A percentile compares a stretch with the other conserved stretches of the same genome.
These are phyloP conservation scores for Sitta carolinensis DNA, from an alignment of 2,797 vertebrate genomes.

Conservation along the genomic window DNA sequence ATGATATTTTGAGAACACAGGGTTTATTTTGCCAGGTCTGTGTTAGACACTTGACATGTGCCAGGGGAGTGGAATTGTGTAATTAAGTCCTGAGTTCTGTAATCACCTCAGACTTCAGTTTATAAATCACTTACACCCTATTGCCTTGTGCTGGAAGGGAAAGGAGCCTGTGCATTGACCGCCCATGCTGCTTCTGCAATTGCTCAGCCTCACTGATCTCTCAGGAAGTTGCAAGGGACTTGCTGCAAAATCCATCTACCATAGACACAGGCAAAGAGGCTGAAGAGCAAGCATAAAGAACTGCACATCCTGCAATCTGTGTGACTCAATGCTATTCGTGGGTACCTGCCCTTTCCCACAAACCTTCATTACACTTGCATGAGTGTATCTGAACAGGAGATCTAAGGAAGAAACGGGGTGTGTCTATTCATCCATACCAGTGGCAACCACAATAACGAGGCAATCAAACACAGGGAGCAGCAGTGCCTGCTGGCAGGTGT, in stretches of 20 bases:
- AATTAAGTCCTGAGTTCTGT: background rate
- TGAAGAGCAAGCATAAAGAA: background rate
- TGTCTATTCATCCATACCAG: background rate
- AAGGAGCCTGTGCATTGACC: background rate
- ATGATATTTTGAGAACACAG: background rate
- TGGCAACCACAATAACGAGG: background rate
- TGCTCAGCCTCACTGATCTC: background rate
- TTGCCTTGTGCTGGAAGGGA: background rate
- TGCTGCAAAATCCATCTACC: background rate
- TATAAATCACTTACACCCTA: background rate
- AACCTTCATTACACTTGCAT: background rate
- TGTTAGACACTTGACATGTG: background rate
- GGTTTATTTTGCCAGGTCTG: background rate
- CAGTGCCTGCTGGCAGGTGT: background rate
- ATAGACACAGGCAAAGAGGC: background rate
- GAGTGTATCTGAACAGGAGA: background rate
- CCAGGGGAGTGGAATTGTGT: background rate
- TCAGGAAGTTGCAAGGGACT: background rate
- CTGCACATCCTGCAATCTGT: background rate
- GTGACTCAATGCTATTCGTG: background rate
- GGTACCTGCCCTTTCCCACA: constrained; percentile 9
- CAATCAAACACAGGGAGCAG: background rate
- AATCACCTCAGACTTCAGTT: background rate
- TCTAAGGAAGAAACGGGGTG: background rate
- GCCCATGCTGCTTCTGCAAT: background rate